Evolutionary conservation across 2,888 invertebrate genomes (phyloP).

Genomic region (Latrodectus elegans): DNA sequence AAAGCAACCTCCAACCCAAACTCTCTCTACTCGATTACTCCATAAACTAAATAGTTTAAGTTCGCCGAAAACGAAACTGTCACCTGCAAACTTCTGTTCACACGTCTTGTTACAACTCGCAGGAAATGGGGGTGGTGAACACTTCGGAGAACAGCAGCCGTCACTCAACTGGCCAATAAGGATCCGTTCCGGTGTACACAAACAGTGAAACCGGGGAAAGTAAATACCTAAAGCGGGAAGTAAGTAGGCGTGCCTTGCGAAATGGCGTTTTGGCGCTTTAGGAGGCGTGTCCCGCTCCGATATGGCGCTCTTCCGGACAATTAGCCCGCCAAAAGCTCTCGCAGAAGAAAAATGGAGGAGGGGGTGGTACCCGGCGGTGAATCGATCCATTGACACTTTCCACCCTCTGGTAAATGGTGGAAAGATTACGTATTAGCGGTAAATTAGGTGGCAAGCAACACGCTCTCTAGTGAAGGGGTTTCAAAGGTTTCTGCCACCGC

Average conservation of each 20-base stretch:
- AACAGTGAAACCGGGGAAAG: conserved; percentile 1
- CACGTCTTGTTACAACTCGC: neutral
- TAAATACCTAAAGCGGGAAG: conserved; percentile 8
- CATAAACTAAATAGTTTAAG: conserved; percentile 6
- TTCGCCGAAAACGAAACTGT: conserved; percentile 4
- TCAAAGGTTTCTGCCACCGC: conserved; percentile 57
- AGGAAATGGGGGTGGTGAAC: conserved; percentile 11
- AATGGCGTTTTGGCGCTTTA: conserved; percentile 63
- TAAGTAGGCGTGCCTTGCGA: conserved; percentile 41
- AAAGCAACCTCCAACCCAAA: neutral
- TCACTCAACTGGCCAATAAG: conserved; percentile 29
- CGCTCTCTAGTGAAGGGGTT: conserved; percentile 46
- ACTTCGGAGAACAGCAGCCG: conserved; percentile 44
- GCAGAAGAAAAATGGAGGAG: conserved; percentile 29
- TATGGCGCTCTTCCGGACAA: conserved; percentile 59
- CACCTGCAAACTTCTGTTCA: conserved; percentile 8
- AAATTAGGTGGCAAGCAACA: conserved; percentile 65
- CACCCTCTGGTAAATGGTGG: conserved; percentile 59
- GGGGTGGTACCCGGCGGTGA: neutral
- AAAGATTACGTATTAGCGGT: conserved; percentile 66
- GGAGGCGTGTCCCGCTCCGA: conserved; percentile 33
- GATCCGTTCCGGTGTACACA: neutral
- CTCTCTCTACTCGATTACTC: conserved; percentile 4
- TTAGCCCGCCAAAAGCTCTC: conserved; percentile 62
- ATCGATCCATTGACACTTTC: conserved; percentile 67